These are phyloP conservation scores for Mugil cephalus DNA, from an alignment of 2,113 vertebrate species.

Conservation along the genomic window DNA sequence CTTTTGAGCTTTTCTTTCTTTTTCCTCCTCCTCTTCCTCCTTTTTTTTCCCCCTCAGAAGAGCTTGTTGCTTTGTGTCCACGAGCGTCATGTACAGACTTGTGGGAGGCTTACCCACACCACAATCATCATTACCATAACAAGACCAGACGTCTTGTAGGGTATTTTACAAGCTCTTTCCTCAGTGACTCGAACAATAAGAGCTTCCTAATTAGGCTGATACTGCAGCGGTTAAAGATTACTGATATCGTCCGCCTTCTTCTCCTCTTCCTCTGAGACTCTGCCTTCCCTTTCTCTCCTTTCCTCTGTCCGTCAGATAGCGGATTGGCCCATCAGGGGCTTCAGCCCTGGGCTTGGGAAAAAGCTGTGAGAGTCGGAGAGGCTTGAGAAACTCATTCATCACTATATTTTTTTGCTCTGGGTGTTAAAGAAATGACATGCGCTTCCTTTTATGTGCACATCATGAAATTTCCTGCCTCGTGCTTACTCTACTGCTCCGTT, in stretches of 20 bases:
- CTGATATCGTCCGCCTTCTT: constrained; percentile 51
- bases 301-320: constrained; percentile 57
- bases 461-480: constrained; percentile 31
- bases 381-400: constrained; percentile 68
- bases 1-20: constrained; percentile 8
- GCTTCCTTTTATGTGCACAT: constrained; percentile 69
- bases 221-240: constrained; percentile 61
- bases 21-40: constrained; percentile 9
- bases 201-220: constrained; percentile 52
- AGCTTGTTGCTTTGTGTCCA: constrained; percentile 12
- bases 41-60: constrained; percentile 2
- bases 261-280: constrained; percentile 43
- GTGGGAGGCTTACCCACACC: constrained; percentile 26
- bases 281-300: constrained; percentile 37
- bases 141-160: constrained; percentile 12
- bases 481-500: constrained; percentile 34
- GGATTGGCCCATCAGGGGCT: constrained; percentile 60
- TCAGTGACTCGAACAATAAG: constrained; percentile 22
- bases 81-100: constrained; percentile 29
- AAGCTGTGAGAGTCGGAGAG: constrained; percentile 60
- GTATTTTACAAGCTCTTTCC: constrained; percentile 36
- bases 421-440: constrained; percentile 65
- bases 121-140: constrained; percentile 25
- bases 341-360: constrained; percentile 62
- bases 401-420: constrained; percentile 47